These are phyloP conservation scores for Corydoras sp. DNA, from an alignment of 2,113 vertebrate genomes.

Conservation along the genomic window DNA sequence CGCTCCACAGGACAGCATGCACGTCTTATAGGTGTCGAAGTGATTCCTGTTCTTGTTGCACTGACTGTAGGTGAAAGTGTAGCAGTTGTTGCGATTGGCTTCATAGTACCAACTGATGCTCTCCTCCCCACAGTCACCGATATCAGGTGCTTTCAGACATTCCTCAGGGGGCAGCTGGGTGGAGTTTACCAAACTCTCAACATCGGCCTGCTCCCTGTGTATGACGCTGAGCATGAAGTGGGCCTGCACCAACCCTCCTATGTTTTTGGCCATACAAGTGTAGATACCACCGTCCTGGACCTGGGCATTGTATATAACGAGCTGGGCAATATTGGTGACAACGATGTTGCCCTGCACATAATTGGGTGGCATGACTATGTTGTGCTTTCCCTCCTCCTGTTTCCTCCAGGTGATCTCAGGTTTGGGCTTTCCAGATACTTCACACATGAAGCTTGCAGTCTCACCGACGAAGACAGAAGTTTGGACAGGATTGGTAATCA, in stretches of 20 bases:
- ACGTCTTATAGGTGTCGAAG: conserved; percentile 83
- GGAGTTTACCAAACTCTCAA: conserved; percentile 59
- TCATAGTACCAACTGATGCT: conserved; percentile 92
- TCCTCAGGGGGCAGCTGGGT: conserved; percentile 75
- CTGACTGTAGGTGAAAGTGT: conserved; percentile 87
- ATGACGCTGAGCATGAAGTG: conserved; percentile 87
- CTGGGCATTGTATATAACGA: conserved; percentile 94
- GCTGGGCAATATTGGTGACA: conserved; percentile 93
- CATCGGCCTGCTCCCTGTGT: conserved; percentile 57
- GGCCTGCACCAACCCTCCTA: conserved; percentile 72
- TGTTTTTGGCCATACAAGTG: conserved; percentile 84
- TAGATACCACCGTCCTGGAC: conserved; percentile 85
- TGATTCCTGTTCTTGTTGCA: conserved; percentile 89
- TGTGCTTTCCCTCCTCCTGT: conserved; percentile 82
- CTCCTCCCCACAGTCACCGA: conserved; percentile 83
- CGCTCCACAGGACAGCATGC: conserved; percentile 82
- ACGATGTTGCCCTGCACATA: conserved; percentile 85
- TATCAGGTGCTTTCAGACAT: conserved; percentile 85
- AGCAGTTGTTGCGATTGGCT: conserved; percentile 90
- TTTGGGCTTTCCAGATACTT: conserved; percentile 80
- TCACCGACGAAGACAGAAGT: conserved; percentile 83
- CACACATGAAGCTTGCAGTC: conserved; percentile 92
- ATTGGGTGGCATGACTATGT: conserved; percentile 83
- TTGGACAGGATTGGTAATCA: conserved; percentile 74
- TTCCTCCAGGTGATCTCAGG: conserved; percentile 95